A percentile compares a stretch with the other conserved stretches of the same genome.
Conservation (phyloP, 2,797 vertebrate genomes). For the Rhodeus uyekii region DNA sequence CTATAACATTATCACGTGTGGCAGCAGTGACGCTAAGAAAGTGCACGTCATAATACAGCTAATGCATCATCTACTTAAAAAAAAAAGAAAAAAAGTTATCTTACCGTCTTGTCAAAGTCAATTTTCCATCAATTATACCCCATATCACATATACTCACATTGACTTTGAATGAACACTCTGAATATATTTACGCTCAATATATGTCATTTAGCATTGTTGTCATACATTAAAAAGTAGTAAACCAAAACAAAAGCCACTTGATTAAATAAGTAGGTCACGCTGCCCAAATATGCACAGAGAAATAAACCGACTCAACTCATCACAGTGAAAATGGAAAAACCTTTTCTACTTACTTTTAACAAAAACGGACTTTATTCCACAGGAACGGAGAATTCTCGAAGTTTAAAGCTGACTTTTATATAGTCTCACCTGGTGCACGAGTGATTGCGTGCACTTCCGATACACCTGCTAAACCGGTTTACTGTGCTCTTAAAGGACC, state of each 20-base stretch:
- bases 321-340: conserved; percentile 6
- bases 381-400: conserved; percentile 16
- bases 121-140: neutral
- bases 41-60: neutral
- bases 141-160: neutral
- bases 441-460: conserved; percentile 34
- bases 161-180: neutral
- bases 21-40: neutral
- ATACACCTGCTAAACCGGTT: conserved; percentile 57
- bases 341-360: conserved; percentile 52
- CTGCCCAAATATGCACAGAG: neutral
- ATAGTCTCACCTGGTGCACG: conserved; percentile 46
- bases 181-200: neutral
- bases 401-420: conserved; percentile 8
- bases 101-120: neutral
- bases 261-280: neutral
- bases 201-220: neutral
- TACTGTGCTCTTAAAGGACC: conserved; percentile 47
- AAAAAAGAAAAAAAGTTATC: neutral
- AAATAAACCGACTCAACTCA: neutral
- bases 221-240: neutral
- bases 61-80: neutral
- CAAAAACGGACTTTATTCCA: conserved; percentile 20
- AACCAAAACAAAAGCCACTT: neutral
- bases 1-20: conserved; percentile 6